phyloP scores from a whole-genome alignment of 2,888 invertebrate species.

The Smittia sp. region DNA sequence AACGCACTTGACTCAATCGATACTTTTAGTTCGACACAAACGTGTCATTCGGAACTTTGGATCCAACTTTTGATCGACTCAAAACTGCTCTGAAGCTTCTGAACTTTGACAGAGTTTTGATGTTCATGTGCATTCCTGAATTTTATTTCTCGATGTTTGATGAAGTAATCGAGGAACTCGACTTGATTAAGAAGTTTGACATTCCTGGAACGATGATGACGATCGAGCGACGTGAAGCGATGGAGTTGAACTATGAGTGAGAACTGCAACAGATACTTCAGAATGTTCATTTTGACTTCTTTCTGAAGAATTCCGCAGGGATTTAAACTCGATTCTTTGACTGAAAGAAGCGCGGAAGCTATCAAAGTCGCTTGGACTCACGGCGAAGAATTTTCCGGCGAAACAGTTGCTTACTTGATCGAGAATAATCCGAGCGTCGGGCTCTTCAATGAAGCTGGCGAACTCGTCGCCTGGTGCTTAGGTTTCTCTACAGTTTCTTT shows the following conservation, averaged over 20 bases:
- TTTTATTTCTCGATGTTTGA: not conserved
- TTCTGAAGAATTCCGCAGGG: not conserved
- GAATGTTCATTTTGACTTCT: too few relatives aligned
- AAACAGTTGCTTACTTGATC: slow-evolving; percentile 48
- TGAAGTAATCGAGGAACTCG: not conserved
- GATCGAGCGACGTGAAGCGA: not conserved
- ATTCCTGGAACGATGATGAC: not conserved
- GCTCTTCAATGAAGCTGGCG: slow-evolving; percentile 45
- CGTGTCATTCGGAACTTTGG: not conserved
- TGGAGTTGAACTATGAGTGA: not conserved
- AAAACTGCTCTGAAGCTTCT: not conserved
- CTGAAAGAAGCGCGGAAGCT: slow-evolving; percentile 45
- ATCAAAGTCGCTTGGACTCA: slow-evolving; percentile 49
- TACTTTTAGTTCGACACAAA: not conserved
- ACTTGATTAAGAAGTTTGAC: not conserved
- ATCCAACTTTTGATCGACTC: not conserved
- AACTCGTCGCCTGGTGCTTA: slow-evolving; percentile 51
- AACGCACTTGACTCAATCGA: not conserved
- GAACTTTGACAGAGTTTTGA: not conserved
- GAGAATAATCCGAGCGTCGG: slow-evolving; percentile 47
- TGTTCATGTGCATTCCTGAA: not conserved
- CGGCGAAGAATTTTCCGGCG: slow-evolving; percentile 47
- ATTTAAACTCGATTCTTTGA: not conserved
- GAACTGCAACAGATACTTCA: too few relatives aligned
- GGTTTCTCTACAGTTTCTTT: too few relatives aligned